Evolutionary conservation across 2,888 invertebrate genomes (phyloP).

Genomic region (Microplitis manilae): DNA sequence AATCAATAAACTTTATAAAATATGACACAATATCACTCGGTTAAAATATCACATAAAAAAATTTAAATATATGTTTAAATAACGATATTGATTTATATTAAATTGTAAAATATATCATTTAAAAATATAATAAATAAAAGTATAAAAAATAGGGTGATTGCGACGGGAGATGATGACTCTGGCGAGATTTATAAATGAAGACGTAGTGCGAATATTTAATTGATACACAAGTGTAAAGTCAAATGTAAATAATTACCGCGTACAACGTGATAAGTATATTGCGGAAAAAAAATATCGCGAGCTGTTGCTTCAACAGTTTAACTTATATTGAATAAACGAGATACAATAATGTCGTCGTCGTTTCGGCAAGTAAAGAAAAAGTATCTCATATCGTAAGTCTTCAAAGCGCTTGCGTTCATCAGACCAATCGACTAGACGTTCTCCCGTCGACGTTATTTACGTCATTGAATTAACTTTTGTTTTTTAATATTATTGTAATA

Average conservation of each 20-base stretch:
- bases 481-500: conserved; percentile 9
- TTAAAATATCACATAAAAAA: background rate
- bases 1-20: background rate
- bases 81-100: background rate
- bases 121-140: background rate
- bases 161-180: background rate
- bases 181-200: background rate
- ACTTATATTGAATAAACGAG: conserved; percentile 21
- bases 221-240: conserved; percentile 11
- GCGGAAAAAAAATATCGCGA: background rate
- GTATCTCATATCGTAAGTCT: conserved; percentile 31
- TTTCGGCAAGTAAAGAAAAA: conserved; percentile 41
- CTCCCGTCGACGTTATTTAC: conserved; percentile 25
- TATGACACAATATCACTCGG: background rate
- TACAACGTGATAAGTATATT: conserved; percentile 1
- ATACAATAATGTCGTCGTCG: conserved; percentile 30
- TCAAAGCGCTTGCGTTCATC: conserved; percentile 50
- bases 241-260: conserved; percentile 4
- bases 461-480: background rate
- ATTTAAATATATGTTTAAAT: background rate
- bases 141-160: background rate
- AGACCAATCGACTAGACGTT: conserved; percentile 43
- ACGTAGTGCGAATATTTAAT: background rate
- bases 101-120: background rate
- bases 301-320: conserved; percentile 18